phyloP scores from a whole-genome alignment of 1,140 invertebrate species.

The Pogonomyrmex californicus region DNA sequence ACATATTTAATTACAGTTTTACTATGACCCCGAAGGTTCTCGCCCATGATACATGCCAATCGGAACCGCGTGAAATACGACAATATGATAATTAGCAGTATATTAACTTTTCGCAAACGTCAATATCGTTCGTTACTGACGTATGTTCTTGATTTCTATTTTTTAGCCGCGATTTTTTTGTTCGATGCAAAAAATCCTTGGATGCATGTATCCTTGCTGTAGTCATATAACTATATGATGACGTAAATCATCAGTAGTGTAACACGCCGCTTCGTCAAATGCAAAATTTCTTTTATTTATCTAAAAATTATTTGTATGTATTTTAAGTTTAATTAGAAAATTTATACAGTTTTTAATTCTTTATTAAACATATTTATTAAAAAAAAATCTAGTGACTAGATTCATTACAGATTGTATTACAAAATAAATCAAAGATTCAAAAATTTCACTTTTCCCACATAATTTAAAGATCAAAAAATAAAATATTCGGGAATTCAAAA shows the following conservation, averaged over 20 bases:
- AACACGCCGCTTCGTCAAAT: background rate
- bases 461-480: background rate
- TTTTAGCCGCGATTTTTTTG: background rate
- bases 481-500: background rate
- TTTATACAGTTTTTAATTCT: background rate
- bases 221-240: slow-evolving; percentile 25
- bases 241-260: background rate
- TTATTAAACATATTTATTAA: background rate
- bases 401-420: background rate
- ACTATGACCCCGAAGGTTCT: background rate
- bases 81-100: slow-evolving; percentile 7
- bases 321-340: slow-evolving; percentile 1
- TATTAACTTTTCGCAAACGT: background rate
- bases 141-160: background rate
- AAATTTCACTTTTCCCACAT: background rate
- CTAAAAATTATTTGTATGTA: background rate
- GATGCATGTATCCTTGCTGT: background rate
- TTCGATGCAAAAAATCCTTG: slow-evolving; percentile 18
- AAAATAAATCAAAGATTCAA: background rate
- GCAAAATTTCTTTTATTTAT: background rate
- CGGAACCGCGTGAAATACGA: background rate
- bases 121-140: background rate
- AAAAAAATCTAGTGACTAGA: background rate
- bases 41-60: background rate
- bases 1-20: slow-evolving; percentile 27